Conservation (phyloP, 2,888 invertebrate species). For the Megastigmus dorsalis region DNA sequence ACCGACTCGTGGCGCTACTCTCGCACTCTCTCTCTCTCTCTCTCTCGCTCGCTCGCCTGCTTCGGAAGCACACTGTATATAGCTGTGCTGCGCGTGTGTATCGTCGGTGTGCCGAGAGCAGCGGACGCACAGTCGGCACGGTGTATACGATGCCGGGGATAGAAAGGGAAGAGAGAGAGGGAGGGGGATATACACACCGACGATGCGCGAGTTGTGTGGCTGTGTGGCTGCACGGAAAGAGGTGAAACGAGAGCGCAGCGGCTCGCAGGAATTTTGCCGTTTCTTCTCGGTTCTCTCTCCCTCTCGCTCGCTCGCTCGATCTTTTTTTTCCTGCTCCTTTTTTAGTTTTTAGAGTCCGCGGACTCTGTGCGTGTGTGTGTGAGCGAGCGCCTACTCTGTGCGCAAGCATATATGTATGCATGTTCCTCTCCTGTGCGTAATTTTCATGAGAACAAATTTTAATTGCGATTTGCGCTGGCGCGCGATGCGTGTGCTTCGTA, state of each 20-base stretch:
- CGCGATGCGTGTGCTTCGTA: background rate
- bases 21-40: slow-evolving; percentile 4
- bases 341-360: background rate
- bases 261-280: background rate
- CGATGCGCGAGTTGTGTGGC: background rate
- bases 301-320: background rate
- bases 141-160: background rate
- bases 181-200: background rate
- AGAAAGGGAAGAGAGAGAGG: background rate
- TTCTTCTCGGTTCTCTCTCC: slow-evolving; percentile 17
- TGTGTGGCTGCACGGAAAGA: slow-evolving; percentile 30
- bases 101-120: background rate
- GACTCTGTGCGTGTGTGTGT: background rate
- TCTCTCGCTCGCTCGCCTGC: background rate
- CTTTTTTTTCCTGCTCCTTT: background rate
- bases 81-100: background rate
- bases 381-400: too few relatives aligned
- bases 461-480: background rate
- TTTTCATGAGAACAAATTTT: slow-evolving; percentile 28
- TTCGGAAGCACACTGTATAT: background rate
- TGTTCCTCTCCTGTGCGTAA: too few relatives aligned
- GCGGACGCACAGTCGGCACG: background rate
- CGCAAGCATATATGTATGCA: too few relatives aligned
- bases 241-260: slow-evolving; percentile 22
- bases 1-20: slow-evolving; percentile 58